phyloP scores from a whole-genome alignment of 2,113 vertebrate genomes.

The Sinocyclocheilus anshuiensis region DNA sequence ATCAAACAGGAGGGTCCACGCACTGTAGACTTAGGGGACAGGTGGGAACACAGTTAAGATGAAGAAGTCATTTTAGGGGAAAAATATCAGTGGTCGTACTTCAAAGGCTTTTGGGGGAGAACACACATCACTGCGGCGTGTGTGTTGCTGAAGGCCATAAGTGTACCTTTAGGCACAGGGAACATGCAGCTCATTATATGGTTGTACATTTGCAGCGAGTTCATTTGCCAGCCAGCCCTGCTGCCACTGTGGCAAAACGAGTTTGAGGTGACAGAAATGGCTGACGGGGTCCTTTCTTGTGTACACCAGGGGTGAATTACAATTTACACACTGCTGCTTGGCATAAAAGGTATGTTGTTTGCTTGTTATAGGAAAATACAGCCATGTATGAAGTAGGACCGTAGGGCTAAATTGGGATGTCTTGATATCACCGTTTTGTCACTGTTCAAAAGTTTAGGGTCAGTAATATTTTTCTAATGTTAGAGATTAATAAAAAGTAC shows the following conservation, averaged over 20 bases:
- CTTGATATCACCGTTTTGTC: background rate
- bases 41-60: slow-evolving; percentile 22
- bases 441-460: too few species aligned
- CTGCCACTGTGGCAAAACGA: slow-evolving; percentile 43
- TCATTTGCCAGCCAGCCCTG: slow-evolving; percentile 47
- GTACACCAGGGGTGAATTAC: background rate
- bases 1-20: slow-evolving; percentile 29
- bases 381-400: background rate
- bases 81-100: slow-evolving; percentile 35
- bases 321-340: background rate
- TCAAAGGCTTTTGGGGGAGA: slow-evolving; percentile 31
- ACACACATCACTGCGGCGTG: slow-evolving; percentile 27
- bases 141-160: slow-evolving; percentile 39
- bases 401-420: background rate
- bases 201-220: slow-evolving; percentile 59
- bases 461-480: too few species aligned
- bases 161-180: slow-evolving; percentile 51
- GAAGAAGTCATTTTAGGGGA: slow-evolving; percentile 37
- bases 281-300: slow-evolving; percentile 34
- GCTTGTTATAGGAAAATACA: background rate
- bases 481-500: too few species aligned
- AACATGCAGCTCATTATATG: slow-evolving; percentile 61
- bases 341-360: background rate
- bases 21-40: slow-evolving; percentile 24
- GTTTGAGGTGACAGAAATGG: slow-evolving; percentile 56